Evolutionary conservation across 2,888 invertebrate species (phyloP), one percentile per base, ranked within the genome.

Genomic region (Calameuta idolon): DNA sequence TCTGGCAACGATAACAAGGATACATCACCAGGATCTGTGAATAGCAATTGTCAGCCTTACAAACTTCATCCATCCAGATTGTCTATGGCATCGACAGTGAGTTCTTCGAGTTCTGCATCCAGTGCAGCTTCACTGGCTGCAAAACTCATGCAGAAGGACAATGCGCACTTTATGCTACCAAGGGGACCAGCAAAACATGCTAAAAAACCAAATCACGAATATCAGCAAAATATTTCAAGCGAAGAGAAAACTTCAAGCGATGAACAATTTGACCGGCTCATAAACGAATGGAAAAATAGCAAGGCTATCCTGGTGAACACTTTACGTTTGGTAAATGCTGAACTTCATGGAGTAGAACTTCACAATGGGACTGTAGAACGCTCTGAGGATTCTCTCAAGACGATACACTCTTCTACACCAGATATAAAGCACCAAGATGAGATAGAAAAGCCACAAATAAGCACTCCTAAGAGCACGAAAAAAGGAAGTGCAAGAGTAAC

Each of bases 381-480:
- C 1, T 80, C 86, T 34, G 87, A 89, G 15, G 87, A 87, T 69
- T 83, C 83, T 5, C 40, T 85, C 34, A 83, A 83, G 15, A 84
- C 82, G 55, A 85, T 91, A 23, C 84, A 83, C 0, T 87, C 88
- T 0, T 91, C 91, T 3, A 91, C 91, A 0, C 91, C 91, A 4
- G 71, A 69, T 30, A 40, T 40, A 15, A 89, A 90, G 77, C 73
- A 79, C 12, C 37, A 74, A 69, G 71, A 75, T 3, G 12, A 73
- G 34, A 69, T 31, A 15, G 69, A 76, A 69, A 92, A 92, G 55
- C 92, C 92, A 87, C 92, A 93, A 78, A 91, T 92, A 34, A 88
- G 88, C 0, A 94, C 94, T 0, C 94, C 94, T 1, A 94, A 93
- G 86, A 93, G 93, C 80, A 93, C 93, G 0, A 89, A 93, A 40